A percentile compares a stretch with the other conserved stretches of the same genome.
Conservation (phyloP, 2,888 invertebrate species). For the Amblyjoppa proteus region DNA sequence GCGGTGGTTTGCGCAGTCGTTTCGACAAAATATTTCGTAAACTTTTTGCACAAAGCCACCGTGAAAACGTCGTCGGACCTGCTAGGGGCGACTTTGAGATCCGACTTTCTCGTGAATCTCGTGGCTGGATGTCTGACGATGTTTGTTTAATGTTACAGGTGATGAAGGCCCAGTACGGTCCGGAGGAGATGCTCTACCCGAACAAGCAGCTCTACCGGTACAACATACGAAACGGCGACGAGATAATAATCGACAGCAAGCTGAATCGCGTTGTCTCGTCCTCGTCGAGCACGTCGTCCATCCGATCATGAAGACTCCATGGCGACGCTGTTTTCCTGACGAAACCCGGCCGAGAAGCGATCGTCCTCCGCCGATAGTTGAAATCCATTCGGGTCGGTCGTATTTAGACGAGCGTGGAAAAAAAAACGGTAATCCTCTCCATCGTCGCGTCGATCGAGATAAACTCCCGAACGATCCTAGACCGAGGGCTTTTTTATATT, state of each 20-base stretch:
- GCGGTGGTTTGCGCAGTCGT: no score
- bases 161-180: conserved; percentile 87
- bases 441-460: conserved; percentile 8
- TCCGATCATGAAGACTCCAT: conserved; percentile 81
- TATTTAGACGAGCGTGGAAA: not conserved
- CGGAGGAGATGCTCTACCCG: conserved; percentile 95
- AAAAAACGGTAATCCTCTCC: not conserved
- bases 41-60: no score
- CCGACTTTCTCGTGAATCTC: not conserved
- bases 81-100: no score
- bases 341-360: conserved; percentile 11
- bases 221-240: conserved; percentile 95
- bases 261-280: conserved; percentile 86
- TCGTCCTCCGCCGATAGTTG: conserved; percentile 1
- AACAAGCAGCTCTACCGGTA: conserved; percentile 96
- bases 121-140: not conserved
- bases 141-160: conserved; percentile 78
- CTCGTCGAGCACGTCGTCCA: conserved; percentile 79
- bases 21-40: no score
- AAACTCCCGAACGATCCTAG: conserved; percentile 27
- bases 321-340: conserved; percentile 5
- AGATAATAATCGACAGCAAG: conserved; percentile 95
- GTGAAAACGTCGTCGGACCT: no score
- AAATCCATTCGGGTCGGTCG: not conserved
- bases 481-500: conserved; percentile 61